Base-by-base conservation (phyloP, 2,113 vertebrate species). In the Puma concolor region DNA sequence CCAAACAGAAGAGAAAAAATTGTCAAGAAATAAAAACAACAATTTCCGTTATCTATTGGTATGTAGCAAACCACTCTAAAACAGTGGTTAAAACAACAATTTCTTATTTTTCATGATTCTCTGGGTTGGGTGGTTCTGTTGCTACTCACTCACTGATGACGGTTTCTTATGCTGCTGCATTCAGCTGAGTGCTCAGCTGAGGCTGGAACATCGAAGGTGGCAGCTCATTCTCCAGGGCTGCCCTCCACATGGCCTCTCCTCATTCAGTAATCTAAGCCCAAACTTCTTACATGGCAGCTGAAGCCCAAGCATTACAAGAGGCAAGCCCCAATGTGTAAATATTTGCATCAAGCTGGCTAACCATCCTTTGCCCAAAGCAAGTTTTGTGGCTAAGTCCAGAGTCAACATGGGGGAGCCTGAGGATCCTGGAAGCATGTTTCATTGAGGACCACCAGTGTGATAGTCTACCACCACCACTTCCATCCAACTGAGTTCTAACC, bases 31-130 rank as follows among this genome's bases (percentile, higher is more conserved):
- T 93, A 25, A 81, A 85, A 95, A 74, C 8, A 52, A 80, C 60
- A 77, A 1, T 81, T 84, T 92, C 27, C 10, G 4, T 80, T 72
- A 86, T 44, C 44, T 81, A 25, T n/a, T 44, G 57, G 48, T 38
- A 9, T 91, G 19, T 29, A 88, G n/a, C 31, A 93, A 88, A 76
- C n/a, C 44, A 91, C 67, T 77, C 76, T 52, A 95, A 83, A 87
- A 87, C 48, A 69, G 48, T 71, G 38, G 31, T 41, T 91, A 93
- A 89, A 86, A 74, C 14, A 27, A 95, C 4, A 0, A 63, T 41
- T 72, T 77, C 27, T 27, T 48, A 63, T 69, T 54, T 79, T 67
- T 69, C 48, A 57, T 0, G 4, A 27, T 74, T 54, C 67, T 41
- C 14, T 85, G 72, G n/a, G 14, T 80, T 54, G 33, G 31, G 31